These are phyloP conservation scores for Platysteira castanea DNA, from an alignment of 2,113 vertebrate genomes.

Conservation along the genomic window DNA sequence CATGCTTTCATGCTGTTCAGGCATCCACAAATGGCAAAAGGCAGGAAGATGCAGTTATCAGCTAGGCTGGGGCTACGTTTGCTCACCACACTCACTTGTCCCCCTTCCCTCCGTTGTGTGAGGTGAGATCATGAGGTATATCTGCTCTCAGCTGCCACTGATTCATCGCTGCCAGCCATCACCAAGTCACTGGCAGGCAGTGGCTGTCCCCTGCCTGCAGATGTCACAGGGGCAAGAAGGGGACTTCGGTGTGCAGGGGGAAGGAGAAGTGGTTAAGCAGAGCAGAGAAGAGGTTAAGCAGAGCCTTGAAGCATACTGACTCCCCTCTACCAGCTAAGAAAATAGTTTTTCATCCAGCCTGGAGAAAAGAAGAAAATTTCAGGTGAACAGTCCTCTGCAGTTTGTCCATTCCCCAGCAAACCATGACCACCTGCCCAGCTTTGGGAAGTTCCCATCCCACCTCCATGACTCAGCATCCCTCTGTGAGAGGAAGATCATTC, in stretches of 20 bases:
- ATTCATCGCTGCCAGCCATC: neutral
- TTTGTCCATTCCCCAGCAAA: neutral
- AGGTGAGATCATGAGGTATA: neutral
- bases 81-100: rapidly evolving
- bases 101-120: neutral
- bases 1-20: neutral
- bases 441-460: neutral
- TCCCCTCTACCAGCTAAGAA: neutral
- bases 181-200: neutral
- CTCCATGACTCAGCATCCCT: rapidly evolving
- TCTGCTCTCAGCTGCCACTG: neutral
- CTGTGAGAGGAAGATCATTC: neutral
- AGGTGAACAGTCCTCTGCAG: neutral
- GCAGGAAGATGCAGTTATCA: neutral
- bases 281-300: neutral
- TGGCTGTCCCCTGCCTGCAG: neutral
- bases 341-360: neutral
- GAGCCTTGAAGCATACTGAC: neutral
- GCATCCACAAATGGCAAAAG: neutral
- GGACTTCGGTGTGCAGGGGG: neutral
- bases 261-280: neutral
- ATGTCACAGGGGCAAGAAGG: neutral
- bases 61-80: neutral
- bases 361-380: neutral
- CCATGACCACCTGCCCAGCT: neutral